Evolutionary conservation across 2,888 invertebrate species (phyloP).

Genomic region (Spicauda simplicius): DNA sequence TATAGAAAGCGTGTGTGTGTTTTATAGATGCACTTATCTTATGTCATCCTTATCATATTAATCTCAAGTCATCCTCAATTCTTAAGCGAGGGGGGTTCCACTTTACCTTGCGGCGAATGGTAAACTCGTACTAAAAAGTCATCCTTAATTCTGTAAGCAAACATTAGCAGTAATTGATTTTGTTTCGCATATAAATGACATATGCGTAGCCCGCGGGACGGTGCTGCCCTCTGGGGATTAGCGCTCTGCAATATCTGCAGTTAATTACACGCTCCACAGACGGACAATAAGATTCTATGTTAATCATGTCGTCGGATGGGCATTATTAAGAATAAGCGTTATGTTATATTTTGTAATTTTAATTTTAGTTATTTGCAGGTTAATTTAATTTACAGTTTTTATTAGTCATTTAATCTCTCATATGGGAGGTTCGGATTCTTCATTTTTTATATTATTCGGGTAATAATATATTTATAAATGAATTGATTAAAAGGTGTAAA

Average conservation of each 20-base stretch:
- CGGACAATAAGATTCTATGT: slow-evolving; percentile 46
- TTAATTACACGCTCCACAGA: slow-evolving; percentile 53
- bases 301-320: slow-evolving; percentile 37
- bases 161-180: slow-evolving; percentile 22
- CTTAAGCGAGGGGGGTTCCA: too few relatives aligned
- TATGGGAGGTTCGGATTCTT: too few relatives aligned
- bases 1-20: too few relatives aligned
- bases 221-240: slow-evolving; percentile 41
- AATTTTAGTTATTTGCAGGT: neutral
- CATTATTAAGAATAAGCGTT: slow-evolving; percentile 1
- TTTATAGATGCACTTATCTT: too few relatives aligned
- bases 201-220: slow-evolving; percentile 31
- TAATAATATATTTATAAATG: too few relatives aligned
- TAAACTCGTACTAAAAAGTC: neutral
- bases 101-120: too few relatives aligned
- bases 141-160: neutral
- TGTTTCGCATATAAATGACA: slow-evolving; percentile 32
- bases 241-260: slow-evolving; percentile 38
- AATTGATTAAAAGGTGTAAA: too few relatives aligned
- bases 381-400: too few relatives aligned
- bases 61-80: too few relatives aligned
- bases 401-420: too few relatives aligned
- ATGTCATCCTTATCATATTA: too few relatives aligned
- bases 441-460: too few relatives aligned
- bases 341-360: neutral